Conservation (phyloP, 2,888 invertebrate genomes). For the Ferrisia virgata region DNA sequence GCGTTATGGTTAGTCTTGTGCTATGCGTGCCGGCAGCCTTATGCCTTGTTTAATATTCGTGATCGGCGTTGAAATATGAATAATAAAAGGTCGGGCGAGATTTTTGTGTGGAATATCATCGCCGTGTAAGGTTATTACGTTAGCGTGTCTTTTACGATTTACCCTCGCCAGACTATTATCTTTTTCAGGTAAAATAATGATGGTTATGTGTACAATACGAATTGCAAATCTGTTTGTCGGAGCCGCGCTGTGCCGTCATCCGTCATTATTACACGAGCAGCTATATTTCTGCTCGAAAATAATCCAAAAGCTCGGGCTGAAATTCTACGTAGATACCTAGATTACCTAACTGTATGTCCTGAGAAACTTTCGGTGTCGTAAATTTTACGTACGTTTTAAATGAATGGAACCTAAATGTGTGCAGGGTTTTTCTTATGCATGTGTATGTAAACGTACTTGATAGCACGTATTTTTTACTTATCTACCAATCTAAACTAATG, state of each 20-base stretch:
- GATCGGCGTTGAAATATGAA: constrained; percentile 5
- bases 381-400: background rate
- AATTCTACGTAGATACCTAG: background rate
- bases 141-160: constrained; percentile 1
- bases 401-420: background rate
- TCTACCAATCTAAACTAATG: too few relatives aligned
- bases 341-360: too few relatives aligned
- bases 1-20: too few relatives aligned
- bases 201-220: background rate
- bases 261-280: background rate
- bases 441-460: background rate
- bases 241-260: background rate
- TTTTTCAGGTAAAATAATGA: background rate
- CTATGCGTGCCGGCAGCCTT: background rate
- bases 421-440: background rate
- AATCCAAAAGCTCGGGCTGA: background rate
- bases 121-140: constrained; percentile 3
- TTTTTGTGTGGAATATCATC: background rate
- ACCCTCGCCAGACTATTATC: background rate
- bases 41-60: background rate
- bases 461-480: too few relatives aligned
- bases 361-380: background rate
- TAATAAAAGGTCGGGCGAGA: background rate
- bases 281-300: background rate
- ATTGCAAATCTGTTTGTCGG: background rate